These are phyloP conservation scores for Cariama cristata DNA, from an alignment of 2,113 vertebrate genomes.

Conservation along the genomic window DNA sequence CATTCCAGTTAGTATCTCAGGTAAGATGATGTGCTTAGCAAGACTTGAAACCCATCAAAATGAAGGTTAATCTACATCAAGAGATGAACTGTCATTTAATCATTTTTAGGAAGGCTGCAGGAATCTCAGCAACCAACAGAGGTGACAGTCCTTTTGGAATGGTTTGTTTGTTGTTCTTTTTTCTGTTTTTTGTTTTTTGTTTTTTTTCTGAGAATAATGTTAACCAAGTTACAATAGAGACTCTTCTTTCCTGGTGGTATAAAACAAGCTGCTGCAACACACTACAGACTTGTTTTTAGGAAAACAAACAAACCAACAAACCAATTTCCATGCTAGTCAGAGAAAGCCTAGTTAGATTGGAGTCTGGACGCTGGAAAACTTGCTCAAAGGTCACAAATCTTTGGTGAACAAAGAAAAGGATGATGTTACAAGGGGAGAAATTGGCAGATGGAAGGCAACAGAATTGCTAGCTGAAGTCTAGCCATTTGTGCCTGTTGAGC, in stretches of 20 bases:
- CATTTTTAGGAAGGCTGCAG: not conserved
- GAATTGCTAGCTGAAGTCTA: not conserved
- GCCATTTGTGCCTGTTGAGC: not conserved
- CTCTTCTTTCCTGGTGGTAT: not conserved
- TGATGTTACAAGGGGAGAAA: not conserved
- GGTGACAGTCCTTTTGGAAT: not conserved
- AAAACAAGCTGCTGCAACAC: not conserved
- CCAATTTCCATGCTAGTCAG: not conserved
- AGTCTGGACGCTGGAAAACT: not conserved
- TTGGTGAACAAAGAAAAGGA: not conserved
- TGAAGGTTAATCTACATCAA: constrained; percentile 4
- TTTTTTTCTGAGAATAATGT: not conserved
- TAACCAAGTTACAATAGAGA: not conserved
- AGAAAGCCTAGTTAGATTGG: not conserved
- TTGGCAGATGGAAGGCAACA: not conserved
- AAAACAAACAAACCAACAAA: not conserved
- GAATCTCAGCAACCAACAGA: not conserved
- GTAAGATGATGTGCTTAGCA: not conserved
- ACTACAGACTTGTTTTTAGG: not conserved
- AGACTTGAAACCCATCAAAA: constrained; percentile 18
- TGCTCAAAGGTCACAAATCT: not conserved
- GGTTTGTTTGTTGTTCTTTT: not conserved
- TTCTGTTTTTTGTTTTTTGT: no score
- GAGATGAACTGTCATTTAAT: not conserved
- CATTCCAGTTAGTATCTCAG: not conserved